Base-by-base conservation (phyloP, 2,113 vertebrate genomes). In the Campylorhamphus procurvoides region DNA sequence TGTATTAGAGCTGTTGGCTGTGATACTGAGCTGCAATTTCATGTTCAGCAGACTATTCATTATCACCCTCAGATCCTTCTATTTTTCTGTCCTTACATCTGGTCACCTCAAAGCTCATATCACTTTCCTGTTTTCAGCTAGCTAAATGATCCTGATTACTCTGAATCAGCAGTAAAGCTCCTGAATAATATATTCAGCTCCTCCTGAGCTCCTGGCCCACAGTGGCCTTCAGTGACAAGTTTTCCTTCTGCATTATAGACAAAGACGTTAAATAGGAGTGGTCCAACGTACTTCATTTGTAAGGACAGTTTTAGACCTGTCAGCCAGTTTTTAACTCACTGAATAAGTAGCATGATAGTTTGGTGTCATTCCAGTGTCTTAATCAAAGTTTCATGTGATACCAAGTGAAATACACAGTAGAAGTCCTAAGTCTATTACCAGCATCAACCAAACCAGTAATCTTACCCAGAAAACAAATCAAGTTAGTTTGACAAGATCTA, bases 401-500 rank as follows among this genome's bases (percentile, higher is more conserved):
- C 6, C 16, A 75, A 87, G 52, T 64, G 52, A 81, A 91, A 89
- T 60, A 56, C n/a, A 46, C 23, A 40, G 56, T 29, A 49, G 35
- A 94, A 89, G 47, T 78, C 64, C 29, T 46, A 63, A 80, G 35
- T 77, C 89, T 92, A 78, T 91, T 94, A 82, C 91, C 62, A 84
- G 31, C 78, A 93, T 79, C 81, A 96, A 73, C 71, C 49, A 93
- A 96, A 96, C 87, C 77, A 66, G 89, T 93, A 95, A 96, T 96
- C 94, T 97, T 87, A 95, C 35, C 76, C 33, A 85, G 87, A 94
- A 95, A 87, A 95, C 33, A 91, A 87, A 94, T 96, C 89, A 93
- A 84, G 87, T 92, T 94, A 92, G 35, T 82, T 95, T 95, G 94
- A 96, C 93, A 95, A 93, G 89, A 94, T 87, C 81, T 93, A 33